phyloP scores from a whole-genome alignment of 64 coral and sea anemone species.

The Stichodactyla mertensii region DNA sequence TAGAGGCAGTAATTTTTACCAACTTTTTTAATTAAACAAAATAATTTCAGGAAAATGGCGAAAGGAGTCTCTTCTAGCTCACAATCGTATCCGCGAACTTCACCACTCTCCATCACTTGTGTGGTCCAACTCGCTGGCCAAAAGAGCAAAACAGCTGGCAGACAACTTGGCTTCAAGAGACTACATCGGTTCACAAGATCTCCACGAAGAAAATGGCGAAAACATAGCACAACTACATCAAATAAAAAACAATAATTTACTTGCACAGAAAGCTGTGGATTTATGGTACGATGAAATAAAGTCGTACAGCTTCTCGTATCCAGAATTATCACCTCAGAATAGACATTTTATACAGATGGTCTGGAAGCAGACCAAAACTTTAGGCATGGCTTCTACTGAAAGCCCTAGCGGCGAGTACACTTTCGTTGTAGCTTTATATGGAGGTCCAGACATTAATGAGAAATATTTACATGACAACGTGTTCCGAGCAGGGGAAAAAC shows the following conservation, averaged over 20 bases:
- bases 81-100: constrained; percentile 55
- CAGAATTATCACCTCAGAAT: constrained; percentile 45
- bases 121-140: constrained; percentile 62
- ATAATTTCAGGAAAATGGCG: constrained; percentile 10
- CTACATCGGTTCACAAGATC: constrained; percentile 53
- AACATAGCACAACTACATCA: constrained; percentile 55
- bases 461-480: constrained; percentile 40
- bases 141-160: constrained; percentile 62
- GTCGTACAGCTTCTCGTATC: constrained; percentile 84
- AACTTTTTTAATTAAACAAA: background rate
- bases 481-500: constrained; percentile 24
- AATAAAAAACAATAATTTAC: constrained; percentile 2
- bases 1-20: too few relatives aligned
- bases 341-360: constrained; percentile 85
- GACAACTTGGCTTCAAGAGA: constrained; percentile 48
- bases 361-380: constrained; percentile 60
- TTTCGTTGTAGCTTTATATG: constrained; percentile 78
- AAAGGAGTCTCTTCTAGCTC: constrained; percentile 49
- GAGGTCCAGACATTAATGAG: constrained; percentile 30
- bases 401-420: constrained; percentile 61
- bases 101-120: constrained; percentile 56
- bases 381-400: constrained; percentile 61
- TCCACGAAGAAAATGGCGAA: constrained; percentile 69
- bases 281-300: constrained; percentile 77
- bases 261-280: constrained; percentile 41